Evolutionary conservation across 2,797 vertebrate genomes (phyloP), one percentile per base, ranked within the genome.

Genomic region (Petrocephalus schoutedeni): DNA sequence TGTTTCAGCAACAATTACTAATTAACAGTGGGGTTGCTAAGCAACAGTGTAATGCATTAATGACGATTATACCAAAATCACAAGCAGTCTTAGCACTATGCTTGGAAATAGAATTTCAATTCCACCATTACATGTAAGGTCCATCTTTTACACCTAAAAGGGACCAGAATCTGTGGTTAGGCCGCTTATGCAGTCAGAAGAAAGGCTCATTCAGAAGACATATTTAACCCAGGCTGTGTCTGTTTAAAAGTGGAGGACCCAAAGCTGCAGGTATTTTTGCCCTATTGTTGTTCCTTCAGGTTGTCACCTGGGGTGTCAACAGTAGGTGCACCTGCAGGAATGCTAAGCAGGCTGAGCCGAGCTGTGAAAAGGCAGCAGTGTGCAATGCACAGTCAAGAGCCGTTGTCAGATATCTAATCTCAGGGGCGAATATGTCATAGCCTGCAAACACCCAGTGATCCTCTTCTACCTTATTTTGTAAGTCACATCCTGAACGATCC

Each of bases 271-370:
- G 36, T 77, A 77, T 41, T 77, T 77, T 77, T 77, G 36, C 41
- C 45, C 71, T 41, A 49, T 77, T 77, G 71, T 77, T 77, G 71
- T 77, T 77, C 71, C 36, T 77, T 77, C 71, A 77, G 32, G 36
- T 77, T n/a, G 28, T 45, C 71, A 77, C 71, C 67, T 74, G 1
- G 5, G 32, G 67, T 74, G 67, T 74, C 28, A 74, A 74, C 14
- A 36, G 28, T 5, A 7, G 32, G 32, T 45, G 28, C 36, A 74
- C 67, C 71, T 19, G 16, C 16, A 6, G 32, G 71, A 49, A 41
- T 19, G 8, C 16, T 45, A 77, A 77, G 32, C 41, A 4, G 36
- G 36, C 32, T 45, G 71, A 7, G 14, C 41, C 28, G 3, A 19
- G 71, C 71, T n/a, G 41, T 45, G 41, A 77, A 45, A 77, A 77